Evolutionary conservation across 2,113 vertebrate genomes (phyloP).

Genomic region (Coreoperca whiteheadi): DNA sequence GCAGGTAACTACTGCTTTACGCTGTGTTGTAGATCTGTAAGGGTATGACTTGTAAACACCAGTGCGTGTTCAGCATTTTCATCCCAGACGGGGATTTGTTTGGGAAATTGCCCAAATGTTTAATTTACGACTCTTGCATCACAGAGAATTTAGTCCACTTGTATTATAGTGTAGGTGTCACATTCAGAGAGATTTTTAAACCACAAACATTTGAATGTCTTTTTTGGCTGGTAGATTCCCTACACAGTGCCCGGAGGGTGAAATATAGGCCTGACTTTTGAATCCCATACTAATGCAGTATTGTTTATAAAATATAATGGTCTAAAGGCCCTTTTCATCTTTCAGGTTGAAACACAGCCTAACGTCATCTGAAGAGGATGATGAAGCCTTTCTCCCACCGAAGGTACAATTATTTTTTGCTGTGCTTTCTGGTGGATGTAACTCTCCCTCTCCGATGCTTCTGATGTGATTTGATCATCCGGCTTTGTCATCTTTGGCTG

Average conservation of each 20-base stretch:
- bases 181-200: not conserved
- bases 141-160: not conserved
- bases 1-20: constrained; percentile 61
- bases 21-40: not conserved
- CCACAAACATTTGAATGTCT: not conserved
- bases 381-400: constrained; percentile 75
- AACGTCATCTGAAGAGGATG: constrained; percentile 82
- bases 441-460: constrained; percentile 44
- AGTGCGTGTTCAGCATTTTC: not conserved
- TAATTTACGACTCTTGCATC: not conserved
- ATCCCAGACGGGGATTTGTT: not conserved
- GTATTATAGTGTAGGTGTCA: not conserved
- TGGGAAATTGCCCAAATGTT: not conserved
- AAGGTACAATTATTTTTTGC: constrained; percentile 70
- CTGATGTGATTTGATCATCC: constrained; percentile 49
- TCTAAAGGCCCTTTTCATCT: constrained; percentile 31
- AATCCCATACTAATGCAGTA: not conserved
- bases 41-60: not conserved
- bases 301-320: not conserved
- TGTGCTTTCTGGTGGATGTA: constrained; percentile 5
- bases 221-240: not conserved
- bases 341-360: constrained; percentile 82
- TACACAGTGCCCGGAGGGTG: not conserved
- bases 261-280: not conserved
- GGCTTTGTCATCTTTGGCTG: constrained; percentile 63